Evolutionary conservation across 2,888 invertebrate genomes (phyloP).

Genomic region (Fragum fragum): DNA sequence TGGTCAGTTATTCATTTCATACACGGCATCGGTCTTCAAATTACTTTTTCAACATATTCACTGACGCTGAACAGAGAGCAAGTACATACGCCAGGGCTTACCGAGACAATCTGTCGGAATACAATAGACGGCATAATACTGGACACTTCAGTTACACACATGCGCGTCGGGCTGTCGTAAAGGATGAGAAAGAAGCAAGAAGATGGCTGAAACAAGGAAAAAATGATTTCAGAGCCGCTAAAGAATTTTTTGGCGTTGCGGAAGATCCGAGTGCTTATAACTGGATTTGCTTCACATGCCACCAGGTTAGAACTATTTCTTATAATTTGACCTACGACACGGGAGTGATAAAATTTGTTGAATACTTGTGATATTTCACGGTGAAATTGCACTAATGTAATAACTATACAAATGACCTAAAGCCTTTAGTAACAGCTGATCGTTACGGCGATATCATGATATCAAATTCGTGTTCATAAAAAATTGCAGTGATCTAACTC

Average conservation of each 20-base stretch:
- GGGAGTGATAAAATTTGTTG: neutral
- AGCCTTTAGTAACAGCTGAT: too few species aligned
- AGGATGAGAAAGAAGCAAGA: slow-evolving; percentile 45
- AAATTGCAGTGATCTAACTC: too few species aligned
- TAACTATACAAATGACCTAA: neutral
- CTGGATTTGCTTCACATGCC: slow-evolving; percentile 70
- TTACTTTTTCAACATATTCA: slow-evolving; percentile 9
- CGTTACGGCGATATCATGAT: too few species aligned
- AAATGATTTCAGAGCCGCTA: slow-evolving; percentile 54
- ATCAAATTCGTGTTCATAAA: too few species aligned
- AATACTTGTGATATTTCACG: too few species aligned
- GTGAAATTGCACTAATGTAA: too few species aligned
- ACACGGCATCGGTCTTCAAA: neutral
- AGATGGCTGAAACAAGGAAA: slow-evolving; percentile 68
- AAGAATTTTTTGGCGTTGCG: slow-evolving; percentile 24
- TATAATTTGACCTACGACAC: neutral
- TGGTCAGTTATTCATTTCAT: neutral
- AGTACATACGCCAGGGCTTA: slow-evolving; percentile 34
- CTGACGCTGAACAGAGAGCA: slow-evolving; percentile 21
- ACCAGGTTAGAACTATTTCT: slow-evolving; percentile 57
- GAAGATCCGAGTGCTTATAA: slow-evolving; percentile 53
- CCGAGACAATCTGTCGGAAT: slow-evolving; percentile 33
- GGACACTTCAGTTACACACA: slow-evolving; percentile 29
- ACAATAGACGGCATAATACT: slow-evolving; percentile 12
- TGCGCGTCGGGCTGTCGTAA: neutral